Percentiles rank a stretch among this genome's conserved stretches.
phyloP scores from a whole-genome alignment of 2,888 invertebrate genomes.

The Megalurothrips usitatus region DNA sequence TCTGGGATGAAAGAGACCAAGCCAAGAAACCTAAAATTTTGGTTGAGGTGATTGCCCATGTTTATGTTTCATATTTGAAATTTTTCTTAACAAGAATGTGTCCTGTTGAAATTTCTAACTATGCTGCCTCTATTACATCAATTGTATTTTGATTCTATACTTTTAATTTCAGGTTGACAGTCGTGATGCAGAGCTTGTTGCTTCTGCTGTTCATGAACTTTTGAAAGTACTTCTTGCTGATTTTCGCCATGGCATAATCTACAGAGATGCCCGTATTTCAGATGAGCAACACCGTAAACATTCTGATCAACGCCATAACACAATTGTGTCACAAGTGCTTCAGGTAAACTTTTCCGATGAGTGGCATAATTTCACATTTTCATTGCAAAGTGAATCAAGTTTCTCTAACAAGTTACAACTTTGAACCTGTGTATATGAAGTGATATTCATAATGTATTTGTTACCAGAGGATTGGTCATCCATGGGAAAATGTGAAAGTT shows the following conservation, averaged over 20 bases:
- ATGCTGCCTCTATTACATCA: not conserved
- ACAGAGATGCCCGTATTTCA: conserved; percentile 58
- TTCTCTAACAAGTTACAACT: not conserved
- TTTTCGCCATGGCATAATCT: conserved; percentile 70
- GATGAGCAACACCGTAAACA: not conserved
- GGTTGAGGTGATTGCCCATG: not conserved
- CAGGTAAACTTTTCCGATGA: not conserved
- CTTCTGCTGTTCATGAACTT: conserved; percentile 56
- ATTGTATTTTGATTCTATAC: not conserved
- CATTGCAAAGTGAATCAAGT: not conserved
- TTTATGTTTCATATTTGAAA: not conserved
- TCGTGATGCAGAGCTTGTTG: not conserved
- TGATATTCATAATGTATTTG: not conserved
- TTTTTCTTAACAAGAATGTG: too few species aligned
- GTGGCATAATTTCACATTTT: not conserved
- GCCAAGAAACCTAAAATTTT: not conserved
- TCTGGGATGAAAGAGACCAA: not conserved
- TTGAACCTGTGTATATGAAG: not conserved
- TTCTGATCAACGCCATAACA: not conserved
- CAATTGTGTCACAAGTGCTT: not conserved
- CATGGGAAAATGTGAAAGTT: conserved; percentile 65
- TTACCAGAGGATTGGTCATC: conserved; percentile 56
- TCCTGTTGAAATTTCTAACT: too few species aligned
- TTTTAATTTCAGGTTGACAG: not conserved
- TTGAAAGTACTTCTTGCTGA: conserved; percentile 71